Conservation (phyloP, 2,113 vertebrate genomes). For the Rhinoderma darwinii region DNA sequence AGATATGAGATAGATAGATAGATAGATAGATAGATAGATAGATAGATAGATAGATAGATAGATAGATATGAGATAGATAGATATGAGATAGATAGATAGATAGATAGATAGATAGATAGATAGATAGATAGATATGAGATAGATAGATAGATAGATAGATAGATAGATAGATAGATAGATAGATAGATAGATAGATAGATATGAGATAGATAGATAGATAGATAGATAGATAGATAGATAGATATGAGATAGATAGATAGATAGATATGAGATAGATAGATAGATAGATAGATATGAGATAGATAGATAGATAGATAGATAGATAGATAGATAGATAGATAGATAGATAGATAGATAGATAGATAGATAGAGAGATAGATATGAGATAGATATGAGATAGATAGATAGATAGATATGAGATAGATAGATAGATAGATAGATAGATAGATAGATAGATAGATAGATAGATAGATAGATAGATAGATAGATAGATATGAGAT, state of each 20-base stretch:
- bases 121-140: not conserved
- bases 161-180: too few species aligned
- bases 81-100: too few species aligned
- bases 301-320: constrained; percentile 1
- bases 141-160: not conserved
- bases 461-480: too few species aligned
- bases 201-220: too few species aligned
- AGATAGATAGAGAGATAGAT: constrained; percentile 2
- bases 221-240: not conserved
- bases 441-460: too few species aligned
- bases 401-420: not conserved
- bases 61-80: too few species aligned
- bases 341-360: constrained; percentile 5
- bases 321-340: constrained; percentile 16
- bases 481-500: too few species aligned
- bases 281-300: constrained; percentile 16
- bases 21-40: not conserved
- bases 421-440: too few species aligned
- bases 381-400: not conserved
- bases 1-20: not conserved
- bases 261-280: not conserved
- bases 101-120: too few species aligned
- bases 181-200: too few species aligned
- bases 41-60: too few species aligned
- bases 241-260: not conserved